These are phyloP conservation scores for Druon quercuslanigerum DNA, from an alignment of 1,140 invertebrate species.

Conservation along the genomic window DNA sequence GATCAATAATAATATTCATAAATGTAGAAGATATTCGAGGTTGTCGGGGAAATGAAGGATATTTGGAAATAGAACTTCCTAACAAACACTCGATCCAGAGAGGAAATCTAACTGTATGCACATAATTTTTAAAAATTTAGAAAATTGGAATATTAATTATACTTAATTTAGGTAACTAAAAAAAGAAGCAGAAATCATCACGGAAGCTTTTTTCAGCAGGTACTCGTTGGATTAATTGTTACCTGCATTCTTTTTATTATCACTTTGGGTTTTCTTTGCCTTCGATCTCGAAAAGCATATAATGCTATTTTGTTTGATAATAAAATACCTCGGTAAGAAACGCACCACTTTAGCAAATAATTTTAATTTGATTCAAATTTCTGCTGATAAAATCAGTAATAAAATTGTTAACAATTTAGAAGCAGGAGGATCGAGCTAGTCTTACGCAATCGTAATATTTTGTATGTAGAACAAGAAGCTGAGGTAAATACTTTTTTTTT, in stretches of 20 bases:
- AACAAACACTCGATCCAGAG: neutral
- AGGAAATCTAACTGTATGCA: constrained; percentile 46
- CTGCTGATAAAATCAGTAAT: constrained; percentile 35
- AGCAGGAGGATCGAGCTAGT: constrained; percentile 51
- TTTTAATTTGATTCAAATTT: constrained; percentile 27
- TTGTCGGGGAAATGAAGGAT: constrained; percentile 57
- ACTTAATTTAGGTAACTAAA: no score
- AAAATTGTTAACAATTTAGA: constrained; percentile 34
- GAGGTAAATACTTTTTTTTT: constrained; percentile 67
- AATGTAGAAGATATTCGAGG: constrained; percentile 52
- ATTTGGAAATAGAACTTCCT: constrained; percentile 41
- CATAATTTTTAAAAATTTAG: neutral
- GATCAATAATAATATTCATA: constrained; percentile 62
- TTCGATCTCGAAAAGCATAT: constrained; percentile 38
- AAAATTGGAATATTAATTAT: no score
- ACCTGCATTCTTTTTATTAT: constrained; percentile 34
- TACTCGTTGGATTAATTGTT: constrained; percentile 32
- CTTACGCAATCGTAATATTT: constrained; percentile 61
- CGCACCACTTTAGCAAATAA: constrained; percentile 32
- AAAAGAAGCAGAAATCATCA: no score
- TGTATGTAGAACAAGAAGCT: constrained; percentile 75
- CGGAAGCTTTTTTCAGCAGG: constrained; percentile 20
- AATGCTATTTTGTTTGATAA: constrained; percentile 40
- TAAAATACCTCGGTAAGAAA: constrained; percentile 25
- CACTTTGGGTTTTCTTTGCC: constrained; percentile 34